A percentile compares a stretch with the other conserved stretches of the same genome.
Evolutionary conservation across 2,797 vertebrate species (phyloP).

Genomic region (Staurois parvus): DNA sequence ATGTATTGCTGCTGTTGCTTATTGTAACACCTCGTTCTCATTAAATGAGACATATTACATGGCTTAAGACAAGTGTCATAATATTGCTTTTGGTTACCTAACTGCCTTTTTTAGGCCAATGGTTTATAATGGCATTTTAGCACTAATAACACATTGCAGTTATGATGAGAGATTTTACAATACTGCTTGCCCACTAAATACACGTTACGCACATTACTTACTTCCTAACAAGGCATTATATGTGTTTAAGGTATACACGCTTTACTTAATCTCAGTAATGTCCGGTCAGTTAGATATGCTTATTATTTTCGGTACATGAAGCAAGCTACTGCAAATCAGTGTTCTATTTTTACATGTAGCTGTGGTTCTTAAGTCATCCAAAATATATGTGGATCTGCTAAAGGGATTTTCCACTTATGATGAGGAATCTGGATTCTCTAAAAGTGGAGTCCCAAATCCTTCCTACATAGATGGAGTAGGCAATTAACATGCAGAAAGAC

Average conservation of each 20-base stretch:
- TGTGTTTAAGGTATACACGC: slow-evolving; percentile 19
- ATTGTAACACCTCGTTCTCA: slow-evolving; percentile 50
- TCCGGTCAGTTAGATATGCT: background rate
- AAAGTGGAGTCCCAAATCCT: background rate
- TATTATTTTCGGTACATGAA: slow-evolving; percentile 27
- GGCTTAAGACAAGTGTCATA: slow-evolving; percentile 30
- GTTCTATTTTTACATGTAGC: slow-evolving; percentile 10
- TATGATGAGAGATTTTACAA: slow-evolving; percentile 31
- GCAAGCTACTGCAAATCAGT: background rate
- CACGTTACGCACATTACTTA: background rate
- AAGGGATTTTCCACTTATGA: background rate
- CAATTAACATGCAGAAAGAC: too few relatives aligned
- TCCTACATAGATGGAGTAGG: too few relatives aligned
- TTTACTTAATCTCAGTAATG: slow-evolving; percentile 5
- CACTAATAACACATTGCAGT: slow-evolving; percentile 8
- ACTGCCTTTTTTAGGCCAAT: slow-evolving; percentile 32
- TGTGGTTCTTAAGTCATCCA: background rate
- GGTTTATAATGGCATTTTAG: slow-evolving; percentile 16
- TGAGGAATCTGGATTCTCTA: background rate
- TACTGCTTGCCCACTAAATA: background rate
- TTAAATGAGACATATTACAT: slow-evolving; percentile 30
- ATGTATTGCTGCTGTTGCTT: slow-evolving; percentile 45
- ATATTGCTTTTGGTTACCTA: slow-evolving; percentile 34
- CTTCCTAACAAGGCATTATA: background rate
- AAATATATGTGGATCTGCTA: background rate